Percentiles rank a stretch among this genome's conserved stretches.
phyloP scores from a whole-genome alignment of 2,113 vertebrate genomes.

The Neodontobutis hainanensis region DNA sequence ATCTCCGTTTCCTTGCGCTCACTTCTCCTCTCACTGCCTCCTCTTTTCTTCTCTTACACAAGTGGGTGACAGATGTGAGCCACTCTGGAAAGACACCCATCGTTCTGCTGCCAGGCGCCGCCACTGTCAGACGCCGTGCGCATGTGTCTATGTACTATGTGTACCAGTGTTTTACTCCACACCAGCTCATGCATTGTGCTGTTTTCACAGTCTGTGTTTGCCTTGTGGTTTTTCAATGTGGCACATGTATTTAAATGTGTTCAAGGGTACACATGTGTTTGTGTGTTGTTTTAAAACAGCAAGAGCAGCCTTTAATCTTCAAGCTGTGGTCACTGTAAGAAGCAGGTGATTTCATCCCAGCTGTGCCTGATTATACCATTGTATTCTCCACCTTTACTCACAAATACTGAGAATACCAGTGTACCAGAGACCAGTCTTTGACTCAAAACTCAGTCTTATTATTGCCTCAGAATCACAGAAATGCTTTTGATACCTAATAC shows the following conservation, averaged over 20 bases:
- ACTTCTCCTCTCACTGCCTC: constrained; percentile 13
- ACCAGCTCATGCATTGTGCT: constrained; percentile 13
- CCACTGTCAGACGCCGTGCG: constrained; percentile 5
- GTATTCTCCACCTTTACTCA: constrained; percentile 14
- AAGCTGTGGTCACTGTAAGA: constrained; percentile 30
- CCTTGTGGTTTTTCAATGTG: constrained; percentile 11
- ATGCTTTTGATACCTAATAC: no score
- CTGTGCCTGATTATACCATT: constrained; percentile 15
- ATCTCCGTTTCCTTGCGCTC: constrained; percentile 22
- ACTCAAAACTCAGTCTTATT: background rate
- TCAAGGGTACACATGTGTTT: constrained; percentile 11
- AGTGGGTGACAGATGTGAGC: constrained; percentile 71
- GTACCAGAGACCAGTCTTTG: background rate
- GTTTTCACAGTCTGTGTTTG: constrained; percentile 12
- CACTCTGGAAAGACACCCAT: constrained; percentile 52
- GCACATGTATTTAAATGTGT: constrained; percentile 20
- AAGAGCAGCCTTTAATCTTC: constrained; percentile 38
- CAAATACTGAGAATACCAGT: constrained; percentile 3
- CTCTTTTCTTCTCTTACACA: constrained; percentile 39
- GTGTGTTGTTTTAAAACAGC: constrained; percentile 22
- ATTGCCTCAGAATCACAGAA: no score
- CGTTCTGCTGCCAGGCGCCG: constrained; percentile 50
- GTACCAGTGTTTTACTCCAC: constrained; percentile 19
- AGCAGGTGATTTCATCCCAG: constrained; percentile 28
- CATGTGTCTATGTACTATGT: constrained; percentile 1